Evolutionary conservation across 1,140 invertebrate species (phyloP).

Genomic region (Zaprionus kolodkinae): DNA sequence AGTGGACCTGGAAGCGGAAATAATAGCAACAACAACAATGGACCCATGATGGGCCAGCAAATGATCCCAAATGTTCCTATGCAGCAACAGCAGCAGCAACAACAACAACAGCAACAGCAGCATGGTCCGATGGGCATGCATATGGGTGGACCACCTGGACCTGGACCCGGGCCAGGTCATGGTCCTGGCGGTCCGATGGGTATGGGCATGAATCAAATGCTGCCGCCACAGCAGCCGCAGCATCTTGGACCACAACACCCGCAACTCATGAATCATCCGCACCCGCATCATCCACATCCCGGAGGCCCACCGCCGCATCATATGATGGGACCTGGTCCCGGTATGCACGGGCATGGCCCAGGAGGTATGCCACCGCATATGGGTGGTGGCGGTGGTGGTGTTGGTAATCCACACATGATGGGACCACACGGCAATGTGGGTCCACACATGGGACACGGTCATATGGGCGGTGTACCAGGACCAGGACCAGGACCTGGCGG

Average conservation of each 20-base stretch:
- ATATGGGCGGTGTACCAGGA: slow-evolving; percentile 73
- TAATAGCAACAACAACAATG: slow-evolving; percentile 64
- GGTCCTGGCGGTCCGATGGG: slow-evolving; percentile 49
- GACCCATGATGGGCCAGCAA: slow-evolving; percentile 75
- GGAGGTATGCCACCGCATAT: slow-evolving; percentile 73
- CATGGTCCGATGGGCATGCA: slow-evolving; percentile 55
- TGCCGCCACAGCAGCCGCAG: slow-evolving; percentile 75
- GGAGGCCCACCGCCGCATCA: slow-evolving; percentile 69
- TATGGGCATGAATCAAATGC: slow-evolving; percentile 82
- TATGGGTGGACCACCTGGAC: slow-evolving; percentile 67
- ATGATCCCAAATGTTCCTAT: slow-evolving; percentile 83
- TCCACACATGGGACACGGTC: slow-evolving; percentile 75
- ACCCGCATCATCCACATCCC: slow-evolving; percentile 69
- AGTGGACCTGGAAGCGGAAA: slow-evolving; percentile 58
- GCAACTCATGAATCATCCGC: slow-evolving; percentile 72
- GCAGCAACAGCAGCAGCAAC: slow-evolving; percentile 66
- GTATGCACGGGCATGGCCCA: slow-evolving; percentile 67
- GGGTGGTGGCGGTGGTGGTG: slow-evolving; percentile 52
- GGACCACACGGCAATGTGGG: slow-evolving; percentile 68
- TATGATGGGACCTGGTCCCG: slow-evolving; percentile 66
- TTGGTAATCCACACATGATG: slow-evolving; percentile 73
- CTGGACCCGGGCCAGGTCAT: slow-evolving; percentile 56
- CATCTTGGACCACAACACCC: slow-evolving; percentile 71
- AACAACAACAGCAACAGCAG: slow-evolving; percentile 34
- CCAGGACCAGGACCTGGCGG: slow-evolving; percentile 67